These are phyloP conservation scores for Labeo rohita DNA, from an alignment of 2,113 vertebrate species.

Conservation along the genomic window DNA sequence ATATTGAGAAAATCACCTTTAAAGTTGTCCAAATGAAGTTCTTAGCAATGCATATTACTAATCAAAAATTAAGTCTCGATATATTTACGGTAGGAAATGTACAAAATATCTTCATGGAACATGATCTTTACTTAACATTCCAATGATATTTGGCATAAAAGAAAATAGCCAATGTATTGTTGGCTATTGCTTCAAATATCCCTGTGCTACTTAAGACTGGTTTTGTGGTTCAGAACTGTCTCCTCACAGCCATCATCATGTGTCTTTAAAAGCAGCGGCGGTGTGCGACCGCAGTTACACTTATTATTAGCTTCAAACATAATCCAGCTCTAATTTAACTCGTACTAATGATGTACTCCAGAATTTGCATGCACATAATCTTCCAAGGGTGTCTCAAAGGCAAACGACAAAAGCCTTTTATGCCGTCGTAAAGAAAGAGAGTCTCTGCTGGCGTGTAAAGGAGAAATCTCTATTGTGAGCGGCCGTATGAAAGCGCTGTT, in stretches of 20 bases:
- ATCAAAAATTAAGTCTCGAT: too few relatives aligned
- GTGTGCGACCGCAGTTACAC: background rate
- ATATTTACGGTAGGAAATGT: too few relatives aligned
- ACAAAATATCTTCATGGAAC: too few relatives aligned
- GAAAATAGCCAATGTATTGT: too few relatives aligned
- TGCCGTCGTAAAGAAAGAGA: background rate
- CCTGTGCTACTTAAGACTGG: too few relatives aligned
- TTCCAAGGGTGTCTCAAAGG: conserved; percentile 20
- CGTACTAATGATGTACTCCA: background rate
- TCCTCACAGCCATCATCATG: background rate
- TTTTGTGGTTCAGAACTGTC: too few relatives aligned
- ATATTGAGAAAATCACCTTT: too few relatives aligned
- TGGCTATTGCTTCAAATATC: too few relatives aligned
- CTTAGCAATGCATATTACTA: too few relatives aligned
- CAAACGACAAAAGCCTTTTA: conserved; percentile 2
- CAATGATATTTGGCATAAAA: too few relatives aligned
- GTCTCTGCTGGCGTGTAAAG: background rate
- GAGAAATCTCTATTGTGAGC: background rate
- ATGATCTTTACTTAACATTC: too few relatives aligned
- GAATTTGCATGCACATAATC: background rate
- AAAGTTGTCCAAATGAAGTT: too few relatives aligned
- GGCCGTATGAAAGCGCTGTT: background rate
- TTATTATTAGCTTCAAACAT: background rate
- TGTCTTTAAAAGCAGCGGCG: background rate
- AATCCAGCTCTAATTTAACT: background rate